Evolutionary conservation across 2,888 invertebrate species (phyloP), one percentile per base, ranked within the genome.

Genomic region (Pheosia gnoma): DNA sequence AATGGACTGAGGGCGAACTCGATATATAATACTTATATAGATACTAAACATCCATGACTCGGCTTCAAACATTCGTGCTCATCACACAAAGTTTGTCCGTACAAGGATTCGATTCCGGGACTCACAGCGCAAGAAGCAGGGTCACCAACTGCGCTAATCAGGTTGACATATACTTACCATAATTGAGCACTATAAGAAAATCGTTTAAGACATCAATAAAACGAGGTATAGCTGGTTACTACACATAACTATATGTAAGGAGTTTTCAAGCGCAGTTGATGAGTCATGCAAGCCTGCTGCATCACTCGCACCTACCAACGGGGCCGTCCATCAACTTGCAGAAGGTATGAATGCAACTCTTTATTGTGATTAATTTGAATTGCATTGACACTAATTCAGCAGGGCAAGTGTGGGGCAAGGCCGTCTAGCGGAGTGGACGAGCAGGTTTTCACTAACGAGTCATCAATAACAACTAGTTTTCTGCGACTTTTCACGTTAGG

Each of bases 361-460:
- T 65, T 66, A 65, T 71, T 59, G 60, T 59, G 53, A 66, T 64
- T 72, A 70, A 75, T 75, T 75, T 54, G 70, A 77, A 79, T 77
- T 67, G 66, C 82, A 82, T 81, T 82, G 82, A 79, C 82, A 80
- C 71, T 73, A 73, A 80, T 81, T 75, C 67, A 58, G 25, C 66
- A 37, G 68, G 75, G 61, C 72, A 75, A 75, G 66, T 70, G 55
- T 69, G 66, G 75, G 67, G 66, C 82, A 81, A 82, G 81, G 82
- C 63, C 76, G 59, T 43, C 73, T 67, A 67, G 65, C 63, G 41
- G 49, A 63, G 61, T 58, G 41, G 59, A 59, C 60, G 49, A 36
- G 62, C 62, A 47, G 53, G 57, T 68, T 68, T 54, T 36, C 43
- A 57, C 57, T 37, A 53, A 54, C 54, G 11, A 52, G 37, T 55